Base-by-base conservation (phyloP, 2,797 vertebrate genomes). In the Distichodus sexfasciatus region DNA sequence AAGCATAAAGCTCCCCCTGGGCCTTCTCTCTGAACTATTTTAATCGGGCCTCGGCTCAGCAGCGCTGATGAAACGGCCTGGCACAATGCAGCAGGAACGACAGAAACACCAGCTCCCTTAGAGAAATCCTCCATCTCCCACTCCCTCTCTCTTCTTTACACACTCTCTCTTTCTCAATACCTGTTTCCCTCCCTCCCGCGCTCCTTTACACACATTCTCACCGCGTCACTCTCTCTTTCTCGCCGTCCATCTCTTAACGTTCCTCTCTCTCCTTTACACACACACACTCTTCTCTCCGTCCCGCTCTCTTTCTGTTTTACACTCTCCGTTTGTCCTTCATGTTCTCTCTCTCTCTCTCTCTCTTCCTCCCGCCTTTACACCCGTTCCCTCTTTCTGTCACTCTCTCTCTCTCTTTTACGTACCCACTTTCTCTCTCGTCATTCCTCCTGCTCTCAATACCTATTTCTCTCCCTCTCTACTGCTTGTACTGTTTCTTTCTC, bases 1-100 rank as follows among this genome's bases (percentile, higher is more conserved):
- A 73, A 79, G 77, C 59, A 38, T 72, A 71, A 82, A 75, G 55
- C 66, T 64, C 60, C 77, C 75, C 76, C 50, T 54, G 74, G 76
- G 75, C 36, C 55, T 74, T 66, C 66, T 53, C 68, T 61, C 54
- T 10, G 73, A 62, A 58, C 72, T 53, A 44, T 77, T 80, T 79
- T 80, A 78, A 80, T 75, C 73, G 38, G 66, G 19, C 46, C 60
- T 76, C 58, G 15, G 58, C 55, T 74, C 59, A 60, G 70, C 24
- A 15, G 43, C 17, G 46, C 57, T 71, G 74, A 71, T 68, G 58
- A 65, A 79, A 76, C 31, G 38, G 17, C 28, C 53, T 50, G 10
- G 60, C 58, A 36, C 46, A 8, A 54, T 59, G 58, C 43, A 23
- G 67, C 3, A 6, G 14, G 46, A 69, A 59, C 60, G 67, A 60